A percentile compares a stretch with the other conserved stretches of the same genome.
Conservation (phyloP, 2,888 invertebrate genomes). For the Schrankia costaestrigalis region DNA sequence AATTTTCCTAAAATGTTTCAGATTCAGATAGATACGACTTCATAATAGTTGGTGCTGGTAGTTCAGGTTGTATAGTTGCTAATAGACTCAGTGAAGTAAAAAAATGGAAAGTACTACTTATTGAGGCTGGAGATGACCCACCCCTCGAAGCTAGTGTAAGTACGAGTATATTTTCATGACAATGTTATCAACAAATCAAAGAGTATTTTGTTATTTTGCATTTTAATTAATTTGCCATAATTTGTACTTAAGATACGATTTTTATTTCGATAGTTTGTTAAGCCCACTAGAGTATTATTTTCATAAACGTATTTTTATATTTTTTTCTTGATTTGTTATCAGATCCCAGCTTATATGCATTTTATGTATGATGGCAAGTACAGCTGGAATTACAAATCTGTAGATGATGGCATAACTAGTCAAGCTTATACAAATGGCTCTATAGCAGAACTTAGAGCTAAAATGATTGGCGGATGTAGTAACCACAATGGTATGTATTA, state of each 20-base stretch:
- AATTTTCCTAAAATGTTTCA: too few relatives aligned
- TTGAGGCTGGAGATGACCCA: slow-evolving; percentile 40
- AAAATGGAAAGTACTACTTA: slow-evolving; percentile 36
- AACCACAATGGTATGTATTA: slow-evolving; percentile 80
- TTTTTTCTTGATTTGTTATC: slow-evolving; percentile 6
- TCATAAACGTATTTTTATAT: too few relatives aligned
- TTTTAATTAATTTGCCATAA: too few relatives aligned
- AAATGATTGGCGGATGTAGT: slow-evolving; percentile 80
- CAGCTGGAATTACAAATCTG: slow-evolving; percentile 92
- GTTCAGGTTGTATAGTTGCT: slow-evolving; percentile 41
- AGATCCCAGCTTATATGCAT: slow-evolving; percentile 40
- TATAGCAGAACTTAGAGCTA: slow-evolving; percentile 80
- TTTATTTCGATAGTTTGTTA: too few relatives aligned
- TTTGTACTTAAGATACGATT: too few relatives aligned
- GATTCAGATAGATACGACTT: slow-evolving; percentile 36
- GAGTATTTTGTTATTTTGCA: too few relatives aligned
- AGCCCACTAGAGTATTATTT: too few relatives aligned
- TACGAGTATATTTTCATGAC: neutral
- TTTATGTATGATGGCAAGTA: slow-evolving; percentile 58
- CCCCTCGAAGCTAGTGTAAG: slow-evolving; percentile 25
- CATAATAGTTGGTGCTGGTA: slow-evolving; percentile 41
- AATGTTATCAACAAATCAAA: neutral
- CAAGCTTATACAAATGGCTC: slow-evolving; percentile 81
- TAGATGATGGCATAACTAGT: slow-evolving; percentile 85
- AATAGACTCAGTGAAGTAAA: slow-evolving; percentile 37